These are phyloP conservation scores for Scortum barcoo DNA, from an alignment of 2,113 vertebrate species.

Conservation along the genomic window DNA sequence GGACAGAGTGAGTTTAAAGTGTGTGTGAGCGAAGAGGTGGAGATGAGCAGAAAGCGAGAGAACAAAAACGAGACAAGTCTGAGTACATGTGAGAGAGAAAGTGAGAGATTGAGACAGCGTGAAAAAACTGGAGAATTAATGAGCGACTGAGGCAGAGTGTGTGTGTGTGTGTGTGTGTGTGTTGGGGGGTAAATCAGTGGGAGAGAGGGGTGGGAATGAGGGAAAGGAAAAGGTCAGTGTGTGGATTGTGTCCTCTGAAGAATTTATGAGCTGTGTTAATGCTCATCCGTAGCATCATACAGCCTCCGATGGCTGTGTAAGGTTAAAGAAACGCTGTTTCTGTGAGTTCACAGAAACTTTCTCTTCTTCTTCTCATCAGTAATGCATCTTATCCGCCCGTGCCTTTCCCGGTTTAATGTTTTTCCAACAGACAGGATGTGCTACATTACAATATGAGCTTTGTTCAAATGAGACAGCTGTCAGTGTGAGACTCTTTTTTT, in stretches of 20 bases:
- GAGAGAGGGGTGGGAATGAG: background rate
- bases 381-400: background rate
- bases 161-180: conserved; percentile 14
- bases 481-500: too few species aligned
- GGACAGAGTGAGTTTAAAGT: background rate
- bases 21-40: conserved; percentile 17
- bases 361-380: background rate
- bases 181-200: background rate
- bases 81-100: background rate
- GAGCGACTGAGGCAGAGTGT: conserved; percentile 30
- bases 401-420: background rate
- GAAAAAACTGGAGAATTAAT: conserved; percentile 62
- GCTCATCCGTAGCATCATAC: conserved; percentile 30
- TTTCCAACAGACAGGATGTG: background rate
- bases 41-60: conserved; percentile 10
- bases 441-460: background rate
- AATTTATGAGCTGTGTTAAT: conserved; percentile 55
- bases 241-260: conserved; percentile 49
- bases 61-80: conserved; percentile 6
- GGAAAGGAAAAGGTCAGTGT: conserved; percentile 61
- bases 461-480: background rate
- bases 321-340: background rate
- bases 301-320: background rate
- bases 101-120: conserved; percentile 32
- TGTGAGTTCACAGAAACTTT: conserved; percentile 3